Base-by-base conservation (phyloP, 2,888 invertebrate species). In the Heliothis peltigera region DNA sequence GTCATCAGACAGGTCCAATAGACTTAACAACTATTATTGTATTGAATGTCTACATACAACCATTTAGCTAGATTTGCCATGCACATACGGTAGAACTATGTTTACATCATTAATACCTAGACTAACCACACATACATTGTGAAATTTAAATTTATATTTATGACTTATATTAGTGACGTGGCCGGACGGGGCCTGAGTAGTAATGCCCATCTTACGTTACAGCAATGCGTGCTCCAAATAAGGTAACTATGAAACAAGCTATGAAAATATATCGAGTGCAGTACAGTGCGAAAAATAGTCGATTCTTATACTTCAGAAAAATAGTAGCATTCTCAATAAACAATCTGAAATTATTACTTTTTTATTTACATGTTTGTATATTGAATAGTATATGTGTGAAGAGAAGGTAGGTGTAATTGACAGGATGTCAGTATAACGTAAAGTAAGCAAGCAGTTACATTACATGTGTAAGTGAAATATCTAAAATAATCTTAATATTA, bases 21-120 rank as follows among this genome's bases (percentile, higher is more conserved):
- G 80, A 80, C 87, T 87, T 87, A 87, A 69, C 71, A 74, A 72
- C 91, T 94, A 94, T 93, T 93, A 94, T 93, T 93, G 94, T 94
- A 90, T 92, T 89, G 82, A 89, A 88, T 91, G 89, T 86, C 93
- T 93, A 93, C 93, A 87, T 92, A 93, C 92, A 93, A 93, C 92
- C 91, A 87, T 90, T 91, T 89, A 90, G 89, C 93, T 93, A 93
- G 85, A 90, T 88, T 88, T 90, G 93, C 92, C 93, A 94, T 93
- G 94, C 93, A 92, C 90, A 87, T 91, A 78, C 75, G 74, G 89
- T 91, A 90, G 82, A 87, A 86, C 90, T 93, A 94, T 85, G 74
- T 77, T 76, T 83, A 80, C 70, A 73, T 75, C 64, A 73, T 89
- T 83, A 91, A 87, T 84, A 87, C 89, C 93, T 94, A 93, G 83